These are phyloP conservation scores for Sapajus apella DNA, from an alignment of 2,113 vertebrate genomes.

Conservation along the genomic window DNA sequence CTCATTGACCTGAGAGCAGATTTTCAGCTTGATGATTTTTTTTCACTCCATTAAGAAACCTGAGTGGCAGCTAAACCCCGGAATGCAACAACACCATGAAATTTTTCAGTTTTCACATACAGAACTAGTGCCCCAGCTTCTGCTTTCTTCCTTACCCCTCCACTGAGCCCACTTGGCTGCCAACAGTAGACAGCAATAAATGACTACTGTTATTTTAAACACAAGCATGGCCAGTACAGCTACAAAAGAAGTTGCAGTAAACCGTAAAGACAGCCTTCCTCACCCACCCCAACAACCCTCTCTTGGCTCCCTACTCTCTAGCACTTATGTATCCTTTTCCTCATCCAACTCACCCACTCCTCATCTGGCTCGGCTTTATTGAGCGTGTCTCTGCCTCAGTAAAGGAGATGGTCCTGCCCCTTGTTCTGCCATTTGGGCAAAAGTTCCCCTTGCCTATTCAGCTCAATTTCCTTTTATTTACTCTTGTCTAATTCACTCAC, in stretches of 20 bases:
- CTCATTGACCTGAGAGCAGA: conserved; percentile 82
- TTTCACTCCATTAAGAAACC: conserved; percentile 46
- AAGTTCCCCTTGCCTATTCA: neutral
- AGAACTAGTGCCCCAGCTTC: neutral
- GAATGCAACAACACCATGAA: neutral
- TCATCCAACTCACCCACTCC: neutral
- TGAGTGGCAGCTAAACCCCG: neutral
- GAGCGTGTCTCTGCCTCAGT: neutral
- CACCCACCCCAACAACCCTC: neutral
- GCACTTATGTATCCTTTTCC: neutral
- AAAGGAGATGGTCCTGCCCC: neutral
- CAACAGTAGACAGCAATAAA: neutral
- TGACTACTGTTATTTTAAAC: neutral
- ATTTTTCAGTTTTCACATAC: conserved; percentile 16
- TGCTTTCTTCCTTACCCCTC: neutral
- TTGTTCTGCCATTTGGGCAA: neutral
- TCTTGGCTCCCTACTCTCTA: neutral
- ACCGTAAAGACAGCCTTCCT: neutral
- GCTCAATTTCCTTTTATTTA: neutral
- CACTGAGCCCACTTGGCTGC: neutral
- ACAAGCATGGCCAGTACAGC: neutral
- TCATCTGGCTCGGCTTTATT: neutral
- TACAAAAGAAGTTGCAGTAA: neutral
- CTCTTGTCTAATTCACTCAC: neutral
- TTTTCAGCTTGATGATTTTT: conserved; percentile 68